Conservation (phyloP, 2,888 invertebrate species). For the Scaptomyza polygonia region DNA sequence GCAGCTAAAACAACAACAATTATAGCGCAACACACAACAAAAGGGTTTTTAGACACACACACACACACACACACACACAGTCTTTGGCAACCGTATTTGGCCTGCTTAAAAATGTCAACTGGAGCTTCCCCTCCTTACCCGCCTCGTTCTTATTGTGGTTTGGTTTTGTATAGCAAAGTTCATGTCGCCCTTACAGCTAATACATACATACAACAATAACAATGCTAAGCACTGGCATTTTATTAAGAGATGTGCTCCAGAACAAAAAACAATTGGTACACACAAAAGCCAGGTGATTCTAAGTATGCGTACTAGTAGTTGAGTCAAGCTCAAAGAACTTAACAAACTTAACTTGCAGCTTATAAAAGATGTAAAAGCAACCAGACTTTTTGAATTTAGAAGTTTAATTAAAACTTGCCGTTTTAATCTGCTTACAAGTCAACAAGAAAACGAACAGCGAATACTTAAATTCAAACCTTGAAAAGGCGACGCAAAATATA, state of each 20-base stretch:
- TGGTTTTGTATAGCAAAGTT: slow-evolving; percentile 43
- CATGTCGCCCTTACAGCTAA: slow-evolving; percentile 61
- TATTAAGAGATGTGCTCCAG: slow-evolving; percentile 31
- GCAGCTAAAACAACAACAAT: slow-evolving; percentile 35
- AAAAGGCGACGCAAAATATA: too few species aligned
- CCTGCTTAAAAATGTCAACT: slow-evolving; percentile 69
- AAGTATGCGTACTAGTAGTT: slow-evolving; percentile 18
- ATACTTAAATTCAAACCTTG: too few species aligned
- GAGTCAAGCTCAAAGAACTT: neutral
- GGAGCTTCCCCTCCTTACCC: slow-evolving; percentile 39
- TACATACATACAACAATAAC: too few species aligned
- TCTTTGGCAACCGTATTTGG: slow-evolving; percentile 23
- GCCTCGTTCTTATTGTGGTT: slow-evolving; percentile 27
- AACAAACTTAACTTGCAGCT: neutral
- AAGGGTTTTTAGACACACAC: slow-evolving; percentile 23
- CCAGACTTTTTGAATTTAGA: too few species aligned
- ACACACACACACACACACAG: too few species aligned
- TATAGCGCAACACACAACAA: slow-evolving; percentile 38
- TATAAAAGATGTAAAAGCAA: neutral
- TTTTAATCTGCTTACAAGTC: too few species aligned
- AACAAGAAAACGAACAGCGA: too few species aligned
- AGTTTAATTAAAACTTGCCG: too few species aligned
- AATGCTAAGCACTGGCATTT: slow-evolving; percentile 48
- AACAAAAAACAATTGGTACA: slow-evolving; percentile 4
- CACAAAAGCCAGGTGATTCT: slow-evolving; percentile 15